Evolutionary conservation across 2,113 vertebrate genomes (phyloP).

Genomic region (Ellobius talpinus): DNA sequence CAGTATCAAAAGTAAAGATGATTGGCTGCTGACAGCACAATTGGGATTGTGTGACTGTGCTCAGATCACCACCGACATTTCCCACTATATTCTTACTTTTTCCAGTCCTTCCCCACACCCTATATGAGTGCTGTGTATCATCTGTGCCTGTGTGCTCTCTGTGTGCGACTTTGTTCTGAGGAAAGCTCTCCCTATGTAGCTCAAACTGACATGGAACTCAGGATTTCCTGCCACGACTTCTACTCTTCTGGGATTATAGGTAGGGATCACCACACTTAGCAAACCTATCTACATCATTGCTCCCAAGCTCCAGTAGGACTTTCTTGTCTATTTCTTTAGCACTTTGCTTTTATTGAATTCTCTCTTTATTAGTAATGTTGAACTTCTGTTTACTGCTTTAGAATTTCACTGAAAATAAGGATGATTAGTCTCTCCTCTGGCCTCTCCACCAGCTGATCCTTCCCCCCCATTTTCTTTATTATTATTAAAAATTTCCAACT

Average conservation of each 20-base stretch:
- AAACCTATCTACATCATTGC: background rate
- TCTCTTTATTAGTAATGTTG: background rate
- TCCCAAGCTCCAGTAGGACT: background rate
- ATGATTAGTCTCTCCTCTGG: fast-evolving
- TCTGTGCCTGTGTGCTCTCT: background rate
- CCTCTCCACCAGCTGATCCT: background rate
- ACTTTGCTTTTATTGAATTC: background rate
- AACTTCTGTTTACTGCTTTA: background rate
- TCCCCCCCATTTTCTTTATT: background rate
- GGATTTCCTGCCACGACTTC: background rate
- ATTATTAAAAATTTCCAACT: too few relatives aligned
- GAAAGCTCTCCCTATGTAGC: background rate
- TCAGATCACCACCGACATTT: background rate
- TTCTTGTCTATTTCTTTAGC: background rate
- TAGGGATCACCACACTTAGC: background rate
- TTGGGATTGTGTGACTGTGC: background rate
- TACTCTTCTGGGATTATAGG: background rate
- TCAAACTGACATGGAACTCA: background rate
- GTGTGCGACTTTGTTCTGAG: background rate
- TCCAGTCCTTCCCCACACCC: background rate
- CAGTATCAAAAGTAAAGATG: too few relatives aligned
- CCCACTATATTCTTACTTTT: background rate
- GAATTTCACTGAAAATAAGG: background rate
- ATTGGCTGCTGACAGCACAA: background rate
- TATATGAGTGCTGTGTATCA: too few relatives aligned